Evolutionary conservation across 2,113 vertebrate genomes (phyloP).

Genomic region (Phrynosoma blainvillii): DNA sequence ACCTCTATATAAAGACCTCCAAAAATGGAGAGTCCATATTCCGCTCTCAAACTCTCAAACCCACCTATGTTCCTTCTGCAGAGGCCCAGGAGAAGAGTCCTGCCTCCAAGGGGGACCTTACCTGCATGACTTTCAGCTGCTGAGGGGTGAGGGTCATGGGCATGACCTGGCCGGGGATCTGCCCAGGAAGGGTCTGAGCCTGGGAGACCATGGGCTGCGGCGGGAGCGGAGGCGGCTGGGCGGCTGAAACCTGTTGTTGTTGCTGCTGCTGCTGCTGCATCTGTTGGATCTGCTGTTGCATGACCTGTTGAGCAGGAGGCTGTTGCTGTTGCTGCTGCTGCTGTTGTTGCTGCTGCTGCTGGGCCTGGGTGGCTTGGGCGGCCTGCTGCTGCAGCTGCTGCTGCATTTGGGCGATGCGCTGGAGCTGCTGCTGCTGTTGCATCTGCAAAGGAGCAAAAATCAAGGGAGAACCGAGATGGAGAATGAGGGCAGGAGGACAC

Average conservation of each 20-base stretch:
- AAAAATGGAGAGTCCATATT: no score
- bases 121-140: slow-evolving; percentile 76
- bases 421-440: slow-evolving; percentile 78
- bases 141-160: slow-evolving; percentile 72
- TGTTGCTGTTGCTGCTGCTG: slow-evolving; percentile 78
- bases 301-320: slow-evolving; percentile 75
- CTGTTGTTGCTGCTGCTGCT: slow-evolving; percentile 77
- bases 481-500: no score
- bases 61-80: no score
- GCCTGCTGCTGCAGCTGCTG: slow-evolving; percentile 80
- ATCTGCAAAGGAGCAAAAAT: slow-evolving; percentile 50
- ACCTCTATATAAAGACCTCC: no score
- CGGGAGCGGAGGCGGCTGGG: slow-evolving; percentile 78
- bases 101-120: neutral
- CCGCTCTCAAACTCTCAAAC: no score
- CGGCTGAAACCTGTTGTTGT: slow-evolving; percentile 68
- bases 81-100: neutral
- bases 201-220: slow-evolving; percentile 78
- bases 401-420: slow-evolving; percentile 81
- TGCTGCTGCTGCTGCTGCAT: slow-evolving; percentile 83
- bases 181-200: slow-evolving; percentile 75
- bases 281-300: slow-evolving; percentile 80
- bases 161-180: slow-evolving; percentile 75
- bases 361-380: slow-evolving; percentile 69
- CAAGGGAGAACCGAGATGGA: no score